These are phyloP conservation scores for Tenualosa ilisha DNA, from an alignment of 2,797 vertebrate genomes.

Conservation along the genomic window DNA sequence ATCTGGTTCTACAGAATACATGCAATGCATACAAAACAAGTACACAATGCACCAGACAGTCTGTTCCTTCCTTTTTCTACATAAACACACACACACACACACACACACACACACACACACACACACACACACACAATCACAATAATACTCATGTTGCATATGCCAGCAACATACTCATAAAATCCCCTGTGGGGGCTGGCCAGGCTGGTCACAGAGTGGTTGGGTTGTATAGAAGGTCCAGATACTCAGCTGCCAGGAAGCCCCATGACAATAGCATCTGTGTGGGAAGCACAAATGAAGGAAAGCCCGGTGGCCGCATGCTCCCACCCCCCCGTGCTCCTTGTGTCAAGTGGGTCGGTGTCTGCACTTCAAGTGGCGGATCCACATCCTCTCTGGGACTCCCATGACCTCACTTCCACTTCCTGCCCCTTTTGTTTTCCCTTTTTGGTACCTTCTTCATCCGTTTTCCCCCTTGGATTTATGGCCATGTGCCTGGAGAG, in stretches of 20 bases:
- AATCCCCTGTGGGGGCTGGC: not conserved
- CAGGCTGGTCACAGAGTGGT: not conserved
- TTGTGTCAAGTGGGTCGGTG: not conserved
- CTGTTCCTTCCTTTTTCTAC: not conserved
- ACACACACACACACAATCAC: not conserved
- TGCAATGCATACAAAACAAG: not conserved
- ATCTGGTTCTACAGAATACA: not conserved
- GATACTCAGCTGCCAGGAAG: constrained; percentile 17
- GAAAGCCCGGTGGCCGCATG: not conserved
- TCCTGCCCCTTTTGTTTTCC: constrained; percentile 20
- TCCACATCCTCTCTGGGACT: constrained; percentile 11
- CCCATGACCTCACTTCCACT: constrained; percentile 39
- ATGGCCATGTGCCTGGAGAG: not conserved
- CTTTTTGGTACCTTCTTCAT: not conserved
- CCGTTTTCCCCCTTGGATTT: not conserved
- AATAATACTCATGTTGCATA: not conserved
- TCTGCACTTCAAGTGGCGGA: not conserved
- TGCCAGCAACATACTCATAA: not conserved
- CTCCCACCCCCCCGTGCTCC: not conserved
- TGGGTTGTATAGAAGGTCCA: not conserved
- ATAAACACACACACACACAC: no score
- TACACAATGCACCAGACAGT: not conserved
- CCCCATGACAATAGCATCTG: not conserved
- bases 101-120: not conserved
- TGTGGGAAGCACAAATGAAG: constrained; percentile 13